phyloP scores from a whole-genome alignment of 2,113 vertebrate species.

The Pseudopipra pipra region DNA sequence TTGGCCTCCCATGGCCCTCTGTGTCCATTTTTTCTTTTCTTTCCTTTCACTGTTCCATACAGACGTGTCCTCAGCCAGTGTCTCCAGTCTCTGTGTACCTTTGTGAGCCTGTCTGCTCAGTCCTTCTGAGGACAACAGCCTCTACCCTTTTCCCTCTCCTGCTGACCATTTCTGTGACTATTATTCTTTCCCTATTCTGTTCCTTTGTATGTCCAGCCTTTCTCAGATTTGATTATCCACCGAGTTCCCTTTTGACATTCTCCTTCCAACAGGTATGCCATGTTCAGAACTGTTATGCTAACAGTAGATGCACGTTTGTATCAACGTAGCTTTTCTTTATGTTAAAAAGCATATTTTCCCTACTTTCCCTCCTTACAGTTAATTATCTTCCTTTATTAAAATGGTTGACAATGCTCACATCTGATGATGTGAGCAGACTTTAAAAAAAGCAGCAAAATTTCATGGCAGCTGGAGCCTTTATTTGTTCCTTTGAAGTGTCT shows the following conservation, averaged over 20 bases:
- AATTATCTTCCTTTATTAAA: not conserved
- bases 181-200: not conserved
- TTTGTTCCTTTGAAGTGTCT: not conserved
- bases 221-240: not conserved
- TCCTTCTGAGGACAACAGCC: not conserved
- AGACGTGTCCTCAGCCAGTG: not conserved
- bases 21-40: not conserved
- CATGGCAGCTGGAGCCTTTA: not conserved
- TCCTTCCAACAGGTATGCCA: conserved; percentile 1
- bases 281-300: not conserved
- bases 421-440: not conserved
- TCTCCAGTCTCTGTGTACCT: not conserved
- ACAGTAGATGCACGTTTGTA: not conserved
- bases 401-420: not conserved
- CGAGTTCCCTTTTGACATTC: not conserved
- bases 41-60: not conserved
- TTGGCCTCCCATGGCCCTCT: not conserved
- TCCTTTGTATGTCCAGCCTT: not conserved
- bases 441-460: not conserved
- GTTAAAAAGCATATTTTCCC: not conserved
- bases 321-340: not conserved
- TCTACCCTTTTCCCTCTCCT: not conserved
- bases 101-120: not conserved
- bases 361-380: not conserved
- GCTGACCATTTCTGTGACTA: not conserved